Base-by-base conservation (phyloP, 1,140 invertebrate species). In the Scylla paramamosain region DNA sequence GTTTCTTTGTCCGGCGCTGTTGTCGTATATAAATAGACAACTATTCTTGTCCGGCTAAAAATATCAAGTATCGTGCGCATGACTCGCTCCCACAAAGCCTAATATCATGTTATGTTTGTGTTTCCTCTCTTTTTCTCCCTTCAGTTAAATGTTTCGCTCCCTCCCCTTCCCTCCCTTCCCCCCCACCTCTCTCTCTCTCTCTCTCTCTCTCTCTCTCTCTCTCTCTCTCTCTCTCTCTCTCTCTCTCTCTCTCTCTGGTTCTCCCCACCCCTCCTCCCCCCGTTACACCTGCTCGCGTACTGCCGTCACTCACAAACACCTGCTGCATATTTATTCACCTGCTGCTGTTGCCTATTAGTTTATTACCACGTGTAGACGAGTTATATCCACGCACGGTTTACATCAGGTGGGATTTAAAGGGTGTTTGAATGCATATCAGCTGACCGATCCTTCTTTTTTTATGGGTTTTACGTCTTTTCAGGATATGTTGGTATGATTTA, bases 111-210 rank as follows among this genome's bases (percentile, higher is more conserved):
- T n/a, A 77, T 77, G 16, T 77, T 77, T 77, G n/a, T n/a, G 20
- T 77, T 77, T 39, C 52, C 89, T 91, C 89, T 91, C 89, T 91
- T 39, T 91, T 39, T 91, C 89, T 91, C 89, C 52, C 90, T 92
- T 46, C 52, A 45, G 48, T 46, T 92, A 52, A 52, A 45, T 92
- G 45, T 92, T 48, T 92, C 52, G 77, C 90, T 77, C 90, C 67
- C 59, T 77, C 90, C 67, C 90, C 32, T 48, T 92, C 90, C 2
- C 90, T 77, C 90, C 67, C 90, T 31, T 48, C 67, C 90, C 29
- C 89, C 7, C 45, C 28, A 10, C 48, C 46, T 29, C 32, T 91
- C 32, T 25, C 89, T n/a, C 32, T 59, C 89, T 45, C 46, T 28
- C 89, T 45, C 46, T 14, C 25, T 92, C 52, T 92, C 90, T 77